These are phyloP conservation scores for Coenonympha glycerion DNA, from an alignment of 2,888 invertebrate species.

Conservation along the genomic window DNA sequence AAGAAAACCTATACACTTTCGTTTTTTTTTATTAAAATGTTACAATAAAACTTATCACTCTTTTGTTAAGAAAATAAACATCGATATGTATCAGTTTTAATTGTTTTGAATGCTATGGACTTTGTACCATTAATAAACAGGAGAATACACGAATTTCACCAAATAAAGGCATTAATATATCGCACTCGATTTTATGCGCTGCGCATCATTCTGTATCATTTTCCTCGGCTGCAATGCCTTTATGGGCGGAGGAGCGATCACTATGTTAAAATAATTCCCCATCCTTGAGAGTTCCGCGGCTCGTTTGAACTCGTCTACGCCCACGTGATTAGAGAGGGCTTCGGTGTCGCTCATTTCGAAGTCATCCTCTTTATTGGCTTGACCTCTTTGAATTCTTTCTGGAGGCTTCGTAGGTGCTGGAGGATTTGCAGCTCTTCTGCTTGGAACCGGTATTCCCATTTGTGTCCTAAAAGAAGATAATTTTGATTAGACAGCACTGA, in stretches of 20 bases:
- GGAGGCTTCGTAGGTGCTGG: constrained; percentile 7
- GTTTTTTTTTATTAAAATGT: too few relatives aligned
- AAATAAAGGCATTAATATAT: constrained; percentile 10
- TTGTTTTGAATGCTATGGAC: too few relatives aligned
- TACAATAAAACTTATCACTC: too few relatives aligned
- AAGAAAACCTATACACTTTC: too few relatives aligned
- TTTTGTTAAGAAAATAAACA: too few relatives aligned
- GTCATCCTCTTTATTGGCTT: constrained; percentile 42
- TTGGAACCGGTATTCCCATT: constrained; percentile 68
- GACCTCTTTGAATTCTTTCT: constrained; percentile 30
- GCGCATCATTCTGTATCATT: constrained; percentile 43
- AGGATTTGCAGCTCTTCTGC: constrained; percentile 39
- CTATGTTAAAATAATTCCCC: constrained; percentile 71
- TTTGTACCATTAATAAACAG: too few relatives aligned
- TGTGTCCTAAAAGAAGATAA: constrained; percentile 67
- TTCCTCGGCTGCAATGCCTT: constrained; percentile 63
- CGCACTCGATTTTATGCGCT: constrained; percentile 39
- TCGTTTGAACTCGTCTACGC: constrained; percentile 49
- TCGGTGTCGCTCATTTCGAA: constrained; percentile 41
- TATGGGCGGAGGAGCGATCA: constrained; percentile 67
- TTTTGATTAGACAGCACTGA: too few relatives aligned
- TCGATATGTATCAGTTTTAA: too few relatives aligned
- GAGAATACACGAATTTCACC: neutral
- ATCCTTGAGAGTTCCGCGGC: constrained; percentile 57
- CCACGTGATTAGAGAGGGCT: constrained; percentile 35